Evolutionary conservation across 2,113 vertebrate genomes (phyloP).

Genomic region (Ammodytes marinus): DNA sequence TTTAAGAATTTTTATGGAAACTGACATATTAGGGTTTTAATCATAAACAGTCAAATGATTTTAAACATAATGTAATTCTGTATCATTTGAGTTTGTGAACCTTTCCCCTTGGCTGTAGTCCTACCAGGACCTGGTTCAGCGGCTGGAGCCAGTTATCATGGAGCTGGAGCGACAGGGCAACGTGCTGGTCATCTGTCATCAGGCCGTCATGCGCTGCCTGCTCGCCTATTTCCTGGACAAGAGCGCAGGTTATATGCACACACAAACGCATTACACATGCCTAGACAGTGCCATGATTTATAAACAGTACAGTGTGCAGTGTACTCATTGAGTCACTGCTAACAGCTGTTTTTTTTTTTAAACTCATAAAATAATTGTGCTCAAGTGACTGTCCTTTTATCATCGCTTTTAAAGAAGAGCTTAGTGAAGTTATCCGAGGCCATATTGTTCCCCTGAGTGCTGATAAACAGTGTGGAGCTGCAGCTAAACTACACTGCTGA

Average conservation of each 20-base stretch:
- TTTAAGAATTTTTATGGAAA: too few relatives aligned
- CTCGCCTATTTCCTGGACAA: slow-evolving; percentile 98
- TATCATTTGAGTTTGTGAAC: neutral
- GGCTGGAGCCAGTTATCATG: slow-evolving; percentile 97
- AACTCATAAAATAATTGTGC: neutral
- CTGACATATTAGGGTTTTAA: neutral
- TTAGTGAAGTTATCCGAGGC: neutral
- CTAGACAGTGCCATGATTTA: neutral
- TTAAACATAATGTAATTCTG: neutral
- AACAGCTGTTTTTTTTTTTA: neutral
- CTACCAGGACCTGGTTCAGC: slow-evolving; percentile 97
- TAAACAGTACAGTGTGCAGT: neutral
- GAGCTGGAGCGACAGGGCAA: slow-evolving; percentile 96
- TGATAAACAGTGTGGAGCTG: neutral
- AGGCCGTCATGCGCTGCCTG: slow-evolving; percentile 97
- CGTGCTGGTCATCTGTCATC: slow-evolving; percentile 96
- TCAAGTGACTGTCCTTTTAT: neutral
- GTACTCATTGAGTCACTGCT: neutral
- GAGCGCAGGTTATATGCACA: slow-evolving; percentile 87
- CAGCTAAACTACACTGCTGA: neutral
- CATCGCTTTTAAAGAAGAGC: neutral
- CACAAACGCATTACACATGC: neutral
- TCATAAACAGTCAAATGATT: neutral
- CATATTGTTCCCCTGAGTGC: neutral
- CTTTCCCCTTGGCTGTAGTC: slow-evolving; percentile 84